phyloP scores from a whole-genome alignment of 2,888 invertebrate genomes.

The Stenurella melanura region DNA sequence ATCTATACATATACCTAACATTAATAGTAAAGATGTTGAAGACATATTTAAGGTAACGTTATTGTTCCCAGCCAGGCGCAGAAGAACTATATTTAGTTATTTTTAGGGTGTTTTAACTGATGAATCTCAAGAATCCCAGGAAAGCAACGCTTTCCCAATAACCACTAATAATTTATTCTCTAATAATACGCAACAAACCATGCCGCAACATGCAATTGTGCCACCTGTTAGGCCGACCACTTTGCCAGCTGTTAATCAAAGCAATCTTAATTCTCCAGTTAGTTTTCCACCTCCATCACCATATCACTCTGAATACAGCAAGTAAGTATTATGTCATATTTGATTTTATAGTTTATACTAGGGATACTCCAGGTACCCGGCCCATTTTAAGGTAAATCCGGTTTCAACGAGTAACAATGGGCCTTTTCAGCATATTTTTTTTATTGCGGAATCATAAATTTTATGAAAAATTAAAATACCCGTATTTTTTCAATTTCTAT shows the following conservation, averaged over 20 bases:
- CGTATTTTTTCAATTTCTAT: too few species aligned
- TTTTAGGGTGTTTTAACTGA: conserved; percentile 85
- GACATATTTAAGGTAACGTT: conserved; percentile 85
- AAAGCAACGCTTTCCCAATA: conserved; percentile 77
- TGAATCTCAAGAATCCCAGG: conserved; percentile 87
- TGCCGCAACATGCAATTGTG: conserved; percentile 57
- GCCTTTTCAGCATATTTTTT: too few species aligned
- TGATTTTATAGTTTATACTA: too few species aligned
- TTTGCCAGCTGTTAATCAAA: conserved; percentile 74
- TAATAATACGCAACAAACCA: conserved; percentile 45
- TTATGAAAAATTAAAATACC: too few species aligned
- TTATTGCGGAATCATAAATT: too few species aligned
- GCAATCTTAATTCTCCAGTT: conserved; percentile 79
- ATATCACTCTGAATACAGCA: conserved; percentile 88
- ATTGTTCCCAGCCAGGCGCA: conserved; percentile 7
- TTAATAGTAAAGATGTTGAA: conserved; percentile 93
- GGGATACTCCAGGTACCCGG: too few species aligned
- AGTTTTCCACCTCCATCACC: conserved; percentile 86
- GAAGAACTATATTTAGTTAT: neutral
- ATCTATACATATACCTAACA: conserved; percentile 88
- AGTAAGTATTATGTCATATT: conserved; percentile 74
- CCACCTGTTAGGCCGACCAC: conserved; percentile 72
- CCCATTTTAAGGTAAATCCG: too few species aligned
- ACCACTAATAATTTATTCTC: conserved; percentile 54
- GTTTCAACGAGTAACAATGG: too few species aligned